Base-by-base conservation (phyloP, 2,113 vertebrate species). In the Rhea americana region DNA sequence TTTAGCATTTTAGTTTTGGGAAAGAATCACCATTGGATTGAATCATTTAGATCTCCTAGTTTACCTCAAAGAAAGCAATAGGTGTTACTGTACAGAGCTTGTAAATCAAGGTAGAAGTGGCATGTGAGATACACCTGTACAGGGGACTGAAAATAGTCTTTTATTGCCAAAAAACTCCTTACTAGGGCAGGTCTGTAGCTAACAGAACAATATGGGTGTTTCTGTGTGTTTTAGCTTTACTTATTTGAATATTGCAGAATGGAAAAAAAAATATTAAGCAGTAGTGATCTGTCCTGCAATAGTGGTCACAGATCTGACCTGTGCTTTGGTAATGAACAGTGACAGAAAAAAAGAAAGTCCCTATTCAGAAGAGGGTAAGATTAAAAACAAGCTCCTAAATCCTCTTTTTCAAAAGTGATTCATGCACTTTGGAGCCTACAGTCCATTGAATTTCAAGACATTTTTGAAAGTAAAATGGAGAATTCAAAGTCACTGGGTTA, bases 391-490 rank as follows among this genome's bases (percentile, higher is more conserved):
- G 1, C 2, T 87, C 55, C 28, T 55, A 41, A 91, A 63, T 35
- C 72, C 18, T 37, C 3, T 59, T 75, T 78, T 88, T 77, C 26
- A 61, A 13, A 82, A 77, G 37, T 65, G 66, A 76, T 76, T 47
- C 32, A 82, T 55, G 17, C 25, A 53, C 13, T 71, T 71, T 19
- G 41, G 24, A 74, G 37, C 55, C 48, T 79, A 50, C 5, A 55
- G 47, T 78, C 61, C 56, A 51, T 4, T 91, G 76, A 83, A 85
- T 81, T 91, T 87, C 41, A 48, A 14, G 28, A 56, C 37, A 55
- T 18, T 91, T 85, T 67, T 78, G 51, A 37, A 89, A 91, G 79
- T 56, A 81, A 45, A 35, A 41, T 74, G 74, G 70, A 89, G 74
- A 84, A 43, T 32, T 17, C 39, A 18, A 70, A 48, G 72, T 32